A percentile compares a stretch with the other conserved stretches of the same genome.
Conservation (phyloP, 2,797 vertebrate species). For the Columba guinea region DNA sequence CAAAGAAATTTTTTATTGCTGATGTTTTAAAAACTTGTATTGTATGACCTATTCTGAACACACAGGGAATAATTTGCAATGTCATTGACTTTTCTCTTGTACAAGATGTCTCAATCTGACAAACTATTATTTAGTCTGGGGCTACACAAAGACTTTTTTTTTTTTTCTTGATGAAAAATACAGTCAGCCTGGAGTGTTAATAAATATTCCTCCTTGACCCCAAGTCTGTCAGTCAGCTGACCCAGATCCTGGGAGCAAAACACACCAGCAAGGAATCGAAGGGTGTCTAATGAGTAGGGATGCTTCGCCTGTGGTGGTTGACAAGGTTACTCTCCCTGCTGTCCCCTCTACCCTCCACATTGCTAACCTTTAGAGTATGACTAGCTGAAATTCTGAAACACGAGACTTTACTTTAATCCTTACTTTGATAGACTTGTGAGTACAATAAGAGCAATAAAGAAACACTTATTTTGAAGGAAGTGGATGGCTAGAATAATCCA, state of each 20-base stretch:
- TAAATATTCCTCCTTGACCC: background rate
- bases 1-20: background rate
- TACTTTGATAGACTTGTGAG: background rate
- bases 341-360: background rate
- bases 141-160: background rate
- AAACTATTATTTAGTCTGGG: background rate
- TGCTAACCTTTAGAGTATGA: background rate
- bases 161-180: background rate
- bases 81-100: background rate
- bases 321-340: background rate
- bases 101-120: background rate
- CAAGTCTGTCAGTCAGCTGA: background rate
- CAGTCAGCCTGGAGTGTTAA: background rate
- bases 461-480: background rate
- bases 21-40: background rate
- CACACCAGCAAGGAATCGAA: accelerated
- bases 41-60: background rate
- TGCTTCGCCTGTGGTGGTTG: background rate
- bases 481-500: background rate
- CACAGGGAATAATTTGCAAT: background rate
- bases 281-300: background rate
- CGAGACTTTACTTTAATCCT: background rate
- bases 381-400: background rate
- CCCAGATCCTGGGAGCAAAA: background rate
- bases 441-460: background rate